A percentile compares a stretch with the other conserved stretches of the same genome.
Evolutionary conservation across 2,888 invertebrate genomes (phyloP).

Genomic region (Noctuana brunneofusca): DNA sequence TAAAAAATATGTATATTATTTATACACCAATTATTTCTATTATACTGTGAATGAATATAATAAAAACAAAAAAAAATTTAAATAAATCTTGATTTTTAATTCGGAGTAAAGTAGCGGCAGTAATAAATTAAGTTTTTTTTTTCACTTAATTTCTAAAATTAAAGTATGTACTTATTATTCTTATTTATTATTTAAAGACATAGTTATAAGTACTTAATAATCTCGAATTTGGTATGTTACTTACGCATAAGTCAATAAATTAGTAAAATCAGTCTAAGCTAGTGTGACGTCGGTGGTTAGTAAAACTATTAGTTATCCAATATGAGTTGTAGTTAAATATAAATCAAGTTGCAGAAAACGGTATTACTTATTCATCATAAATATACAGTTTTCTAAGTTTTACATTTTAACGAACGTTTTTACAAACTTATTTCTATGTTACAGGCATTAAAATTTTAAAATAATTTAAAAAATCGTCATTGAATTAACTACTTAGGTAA

Average conservation of each 20-base stretch:
- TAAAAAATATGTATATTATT: too few species aligned
- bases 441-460: too few species aligned
- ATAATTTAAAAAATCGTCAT: background rate
- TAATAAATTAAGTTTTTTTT: slow-evolving; percentile 13
- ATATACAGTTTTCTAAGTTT: too few species aligned
- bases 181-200: background rate
- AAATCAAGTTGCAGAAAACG: background rate
- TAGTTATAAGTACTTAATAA: slow-evolving; percentile 25
- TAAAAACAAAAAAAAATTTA: too few species aligned
- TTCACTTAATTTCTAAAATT: background rate
- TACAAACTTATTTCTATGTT: too few species aligned
- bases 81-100: background rate
- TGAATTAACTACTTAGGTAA: background rate
- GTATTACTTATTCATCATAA: background rate
- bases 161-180: slow-evolving; percentile 15
- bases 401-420: too few species aligned
- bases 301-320: slow-evolving; percentile 32
- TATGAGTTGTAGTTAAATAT: background rate
- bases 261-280: slow-evolving; percentile 69
- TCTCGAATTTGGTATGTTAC: slow-evolving; percentile 72
- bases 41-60: too few species aligned
- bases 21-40: too few species aligned
- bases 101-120: slow-evolving; percentile 17
- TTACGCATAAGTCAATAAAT: slow-evolving; percentile 66
- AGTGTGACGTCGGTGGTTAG: slow-evolving; percentile 73